These are phyloP conservation scores for Serranus cabrilla DNA, from an alignment of 2,797 vertebrate species.

Conservation along the genomic window DNA sequence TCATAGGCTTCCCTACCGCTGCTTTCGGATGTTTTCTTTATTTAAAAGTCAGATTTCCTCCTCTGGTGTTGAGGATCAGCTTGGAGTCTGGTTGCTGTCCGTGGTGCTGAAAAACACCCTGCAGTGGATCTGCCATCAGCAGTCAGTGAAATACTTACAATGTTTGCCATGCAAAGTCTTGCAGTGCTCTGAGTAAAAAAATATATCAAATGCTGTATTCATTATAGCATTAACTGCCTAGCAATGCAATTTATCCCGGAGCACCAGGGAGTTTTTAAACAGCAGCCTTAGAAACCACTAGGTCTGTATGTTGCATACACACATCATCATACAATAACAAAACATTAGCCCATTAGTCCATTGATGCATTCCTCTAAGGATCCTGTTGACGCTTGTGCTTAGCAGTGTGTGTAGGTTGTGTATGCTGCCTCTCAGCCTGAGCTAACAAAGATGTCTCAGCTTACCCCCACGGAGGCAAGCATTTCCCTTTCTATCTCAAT, in stretches of 20 bases:
- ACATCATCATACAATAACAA: conserved; percentile 23
- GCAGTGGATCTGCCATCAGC: conserved; percentile 24
- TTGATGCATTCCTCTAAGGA: conserved; percentile 33
- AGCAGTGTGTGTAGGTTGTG: conserved; percentile 33
- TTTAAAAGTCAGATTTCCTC: not conserved
- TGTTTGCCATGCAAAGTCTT: conserved; percentile 9
- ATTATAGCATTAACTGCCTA: conserved; percentile 40
- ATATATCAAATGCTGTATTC: conserved; percentile 37
- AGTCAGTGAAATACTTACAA: conserved; percentile 8
- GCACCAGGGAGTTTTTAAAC: conserved; percentile 15
- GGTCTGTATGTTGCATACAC: not conserved
- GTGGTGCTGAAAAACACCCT: conserved; percentile 76
- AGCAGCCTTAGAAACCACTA: conserved; percentile 1
- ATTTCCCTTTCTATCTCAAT: conserved; percentile 51
- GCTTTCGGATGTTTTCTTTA: conserved; percentile 13
- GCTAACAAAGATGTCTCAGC: conserved; percentile 64
- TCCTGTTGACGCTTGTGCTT: conserved; percentile 9
- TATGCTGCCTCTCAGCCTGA: conserved; percentile 30
- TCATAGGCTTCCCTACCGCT: conserved; percentile 33
- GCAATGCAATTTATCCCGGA: conserved; percentile 31
- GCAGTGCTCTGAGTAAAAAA: conserved; percentile 8
- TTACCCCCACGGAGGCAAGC: conserved; percentile 30
- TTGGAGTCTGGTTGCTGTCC: conserved; percentile 66
- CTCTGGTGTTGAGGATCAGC: not conserved
- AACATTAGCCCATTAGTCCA: conserved; percentile 27